Evolutionary conservation across 2,797 vertebrate species (phyloP).

Genomic region (Delichon dasypus): DNA sequence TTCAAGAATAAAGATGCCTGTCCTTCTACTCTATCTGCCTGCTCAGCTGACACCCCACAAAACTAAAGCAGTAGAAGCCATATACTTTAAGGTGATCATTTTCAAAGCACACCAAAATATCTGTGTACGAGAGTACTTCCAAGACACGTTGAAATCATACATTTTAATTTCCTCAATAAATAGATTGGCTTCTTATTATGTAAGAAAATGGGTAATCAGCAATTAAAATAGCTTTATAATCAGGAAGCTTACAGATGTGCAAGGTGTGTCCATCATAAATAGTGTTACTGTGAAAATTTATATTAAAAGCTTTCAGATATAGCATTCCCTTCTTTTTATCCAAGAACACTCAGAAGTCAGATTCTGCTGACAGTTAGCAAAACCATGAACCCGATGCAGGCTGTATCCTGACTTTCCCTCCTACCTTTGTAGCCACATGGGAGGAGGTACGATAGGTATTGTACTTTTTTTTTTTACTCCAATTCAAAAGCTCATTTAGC

Average conservation of each 20-base stretch:
- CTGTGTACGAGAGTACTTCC: neutral
- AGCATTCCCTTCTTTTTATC: neutral
- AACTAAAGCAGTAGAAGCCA: conserved; percentile 46
- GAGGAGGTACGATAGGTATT: neutral
- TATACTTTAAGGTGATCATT: conserved; percentile 56
- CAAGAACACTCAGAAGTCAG: neutral
- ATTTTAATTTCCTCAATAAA: neutral
- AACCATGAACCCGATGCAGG: neutral
- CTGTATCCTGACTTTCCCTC: neutral
- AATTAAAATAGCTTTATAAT: neutral
- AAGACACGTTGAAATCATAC: neutral
- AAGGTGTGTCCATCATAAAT: neutral
- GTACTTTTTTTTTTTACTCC: neutral
- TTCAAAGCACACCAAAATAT: conserved; percentile 27
- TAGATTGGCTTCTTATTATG: neutral
- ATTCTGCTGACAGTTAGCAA: neutral
- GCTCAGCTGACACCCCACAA: conserved; percentile 67
- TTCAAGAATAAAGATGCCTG: conserved; percentile 71
- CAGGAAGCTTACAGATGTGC: neutral
- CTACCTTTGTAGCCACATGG: neutral
- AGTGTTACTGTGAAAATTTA: neutral
- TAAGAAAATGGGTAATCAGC: neutral
- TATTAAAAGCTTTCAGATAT: neutral
- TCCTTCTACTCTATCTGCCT: conserved; percentile 40
- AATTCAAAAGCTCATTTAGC: neutral